These are phyloP conservation scores for Gryon sp. DNA, from an alignment of 1,140 invertebrate species.

Conservation along the genomic window DNA sequence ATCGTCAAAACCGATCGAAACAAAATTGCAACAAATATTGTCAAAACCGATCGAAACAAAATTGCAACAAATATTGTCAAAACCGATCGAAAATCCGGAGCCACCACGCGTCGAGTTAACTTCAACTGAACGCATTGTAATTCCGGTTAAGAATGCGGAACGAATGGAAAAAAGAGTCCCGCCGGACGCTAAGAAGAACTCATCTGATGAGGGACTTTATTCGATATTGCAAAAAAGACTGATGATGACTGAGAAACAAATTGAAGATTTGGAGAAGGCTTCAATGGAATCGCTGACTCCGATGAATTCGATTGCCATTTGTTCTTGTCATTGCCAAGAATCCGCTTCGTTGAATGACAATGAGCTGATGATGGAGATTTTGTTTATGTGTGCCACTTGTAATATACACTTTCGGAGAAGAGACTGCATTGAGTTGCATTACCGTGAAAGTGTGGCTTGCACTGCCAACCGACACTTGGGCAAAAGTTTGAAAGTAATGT, in stretches of 20 bases:
- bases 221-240: too few relatives aligned
- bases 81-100: too few relatives aligned
- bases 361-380: constrained; percentile 72
- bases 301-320: constrained; percentile 59
- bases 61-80: too few relatives aligned
- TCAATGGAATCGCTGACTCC: neutral
- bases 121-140: too few relatives aligned
- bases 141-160: too few relatives aligned
- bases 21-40: too few relatives aligned
- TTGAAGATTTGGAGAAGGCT: neutral
- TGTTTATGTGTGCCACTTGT: constrained; percentile 69
- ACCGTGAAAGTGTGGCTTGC: constrained; percentile 55
- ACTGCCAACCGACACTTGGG: constrained; percentile 37
- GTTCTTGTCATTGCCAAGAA: constrained; percentile 68
- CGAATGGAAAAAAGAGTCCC: too few relatives aligned
- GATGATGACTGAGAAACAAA: neutral
- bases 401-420: constrained; percentile 66
- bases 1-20: too few relatives aligned
- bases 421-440: constrained; percentile 73
- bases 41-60: too few relatives aligned
- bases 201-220: too few relatives aligned
- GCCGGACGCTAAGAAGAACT: too few relatives aligned
- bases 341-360: constrained; percentile 2
- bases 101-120: too few relatives aligned
- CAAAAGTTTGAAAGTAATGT: constrained; percentile 68